Percentiles rank a stretch among this genome's conserved stretches.
These are phyloP conservation scores for Styela clava DNA, from an alignment of 23 tunicate genomes.

Conservation along the genomic window DNA sequence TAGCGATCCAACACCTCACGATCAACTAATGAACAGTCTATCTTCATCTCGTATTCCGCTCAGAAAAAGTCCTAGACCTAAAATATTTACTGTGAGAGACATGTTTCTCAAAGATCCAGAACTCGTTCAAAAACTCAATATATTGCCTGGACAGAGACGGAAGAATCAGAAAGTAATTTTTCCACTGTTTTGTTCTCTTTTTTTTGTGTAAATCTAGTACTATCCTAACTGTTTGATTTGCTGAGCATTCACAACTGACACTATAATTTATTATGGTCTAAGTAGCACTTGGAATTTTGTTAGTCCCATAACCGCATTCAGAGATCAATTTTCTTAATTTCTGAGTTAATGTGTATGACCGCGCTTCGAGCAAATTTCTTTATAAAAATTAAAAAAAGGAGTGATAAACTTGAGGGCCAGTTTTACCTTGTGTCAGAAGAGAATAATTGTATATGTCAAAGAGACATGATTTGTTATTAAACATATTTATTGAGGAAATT, in stretches of 20 bases:
- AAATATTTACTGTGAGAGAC: slow-evolving; percentile 50
- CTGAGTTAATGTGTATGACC: no score
- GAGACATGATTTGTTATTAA: no score
- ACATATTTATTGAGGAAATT: no score
- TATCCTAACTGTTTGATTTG: background rate
- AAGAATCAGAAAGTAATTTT: slow-evolving; percentile 48
- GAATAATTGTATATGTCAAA: no score
- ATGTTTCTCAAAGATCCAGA: slow-evolving; percentile 64
- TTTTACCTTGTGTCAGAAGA: no score
- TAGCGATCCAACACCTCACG: slow-evolving; percentile 37
- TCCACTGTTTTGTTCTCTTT: background rate
- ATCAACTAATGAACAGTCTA: slow-evolving; percentile 44
- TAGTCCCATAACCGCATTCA: no score
- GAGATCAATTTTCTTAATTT: no score
- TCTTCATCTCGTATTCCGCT: slow-evolving; percentile 16
- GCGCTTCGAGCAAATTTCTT: no score
- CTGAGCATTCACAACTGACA: background rate
- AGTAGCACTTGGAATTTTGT: no score
- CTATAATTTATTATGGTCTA: no score
- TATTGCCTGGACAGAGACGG: slow-evolving; percentile 72
- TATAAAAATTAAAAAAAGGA: no score
- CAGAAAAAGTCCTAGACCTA: slow-evolving; percentile 42
- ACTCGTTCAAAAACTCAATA: slow-evolving; percentile 52
- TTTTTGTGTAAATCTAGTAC: background rate
- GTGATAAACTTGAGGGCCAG: no score